A percentile compares a stretch with the other conserved stretches of the same genome.
Conservation (phyloP, 2,113 vertebrate genomes). For the Abramis brama region DNA sequence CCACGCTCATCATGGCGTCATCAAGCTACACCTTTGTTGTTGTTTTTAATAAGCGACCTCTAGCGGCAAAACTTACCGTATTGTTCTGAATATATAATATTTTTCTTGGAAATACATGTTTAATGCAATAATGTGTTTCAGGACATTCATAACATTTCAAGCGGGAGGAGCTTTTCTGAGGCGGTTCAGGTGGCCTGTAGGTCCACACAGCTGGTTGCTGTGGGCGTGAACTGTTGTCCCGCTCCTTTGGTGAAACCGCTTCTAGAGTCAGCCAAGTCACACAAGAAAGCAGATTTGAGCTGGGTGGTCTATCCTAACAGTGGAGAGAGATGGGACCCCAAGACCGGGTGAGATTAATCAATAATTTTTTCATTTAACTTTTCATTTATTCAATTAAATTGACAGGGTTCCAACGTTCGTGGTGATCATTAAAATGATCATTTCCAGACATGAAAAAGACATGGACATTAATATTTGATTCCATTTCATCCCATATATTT, state of each 20-base stretch:
- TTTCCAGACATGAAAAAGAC: not conserved
- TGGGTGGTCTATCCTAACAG: constrained; percentile 85
- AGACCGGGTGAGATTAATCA: constrained; percentile 67
- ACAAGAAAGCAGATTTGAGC: constrained; percentile 59
- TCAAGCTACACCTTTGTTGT: no score
- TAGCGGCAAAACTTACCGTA: no score
- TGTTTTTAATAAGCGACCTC: no score
- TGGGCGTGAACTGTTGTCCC: constrained; percentile 81
- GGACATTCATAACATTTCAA: constrained; percentile 72
- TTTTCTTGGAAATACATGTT: no score
- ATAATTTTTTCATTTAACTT: no score
- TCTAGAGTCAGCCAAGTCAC: constrained; percentile 66
- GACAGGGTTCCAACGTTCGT: no score
- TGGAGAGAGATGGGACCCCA: constrained; percentile 74
- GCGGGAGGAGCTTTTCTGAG: constrained; percentile 72
- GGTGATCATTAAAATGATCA: not conserved
- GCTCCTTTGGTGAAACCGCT: constrained; percentile 73
- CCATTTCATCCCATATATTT: not conserved
- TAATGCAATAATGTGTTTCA: constrained; percentile 46
- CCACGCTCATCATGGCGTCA: no score
- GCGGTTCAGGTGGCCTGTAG: constrained; percentile 66
- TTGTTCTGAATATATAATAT: no score
- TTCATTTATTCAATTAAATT: no score
- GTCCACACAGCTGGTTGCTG: constrained; percentile 74
- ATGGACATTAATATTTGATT: not conserved